Conservation (phyloP, 2,888 invertebrate genomes). For the Stenichneumon culpator region DNA sequence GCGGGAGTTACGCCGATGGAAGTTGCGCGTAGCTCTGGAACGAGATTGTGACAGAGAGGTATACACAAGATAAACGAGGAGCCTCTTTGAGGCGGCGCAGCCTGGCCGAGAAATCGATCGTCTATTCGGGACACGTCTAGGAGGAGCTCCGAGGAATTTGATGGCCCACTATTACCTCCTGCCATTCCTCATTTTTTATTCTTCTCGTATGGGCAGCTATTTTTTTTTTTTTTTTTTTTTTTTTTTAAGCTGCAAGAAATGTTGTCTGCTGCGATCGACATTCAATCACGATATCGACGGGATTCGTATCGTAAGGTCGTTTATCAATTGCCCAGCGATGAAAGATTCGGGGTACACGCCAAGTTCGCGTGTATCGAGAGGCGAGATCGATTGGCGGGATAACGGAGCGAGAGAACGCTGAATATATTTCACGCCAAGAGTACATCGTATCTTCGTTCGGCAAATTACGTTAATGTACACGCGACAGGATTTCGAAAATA, state of each 20-base stretch:
- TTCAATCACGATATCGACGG: slow-evolving; percentile 9
- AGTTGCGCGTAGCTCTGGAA: neutral
- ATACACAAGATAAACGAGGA: neutral
- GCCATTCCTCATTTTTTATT: slow-evolving; percentile 24
- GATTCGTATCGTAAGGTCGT: neutral
- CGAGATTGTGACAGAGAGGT: slow-evolving; percentile 41
- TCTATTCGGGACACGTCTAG: slow-evolving; percentile 33
- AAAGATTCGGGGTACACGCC: neutral
- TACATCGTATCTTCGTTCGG: neutral
- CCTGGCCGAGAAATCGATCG: slow-evolving; percentile 27
- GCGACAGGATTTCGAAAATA: neutral
- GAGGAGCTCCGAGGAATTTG: slow-evolving; percentile 30
- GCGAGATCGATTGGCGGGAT: neutral
- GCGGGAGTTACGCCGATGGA: neutral
- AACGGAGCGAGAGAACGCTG: neutral
- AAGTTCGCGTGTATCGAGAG: slow-evolving; percentile 1
- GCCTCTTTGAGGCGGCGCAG: neutral
- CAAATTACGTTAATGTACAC: neutral
- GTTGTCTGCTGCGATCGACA: neutral
- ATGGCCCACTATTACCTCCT: slow-evolving; percentile 15
- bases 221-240: neutral
- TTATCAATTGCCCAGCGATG: slow-evolving; percentile 4
- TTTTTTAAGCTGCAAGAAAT: neutral
- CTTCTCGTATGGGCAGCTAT: neutral
- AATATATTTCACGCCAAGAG: neutral